Base-by-base conservation (phyloP, 2,797 vertebrate species). In the Poeciliopsis gracilis region DNA sequence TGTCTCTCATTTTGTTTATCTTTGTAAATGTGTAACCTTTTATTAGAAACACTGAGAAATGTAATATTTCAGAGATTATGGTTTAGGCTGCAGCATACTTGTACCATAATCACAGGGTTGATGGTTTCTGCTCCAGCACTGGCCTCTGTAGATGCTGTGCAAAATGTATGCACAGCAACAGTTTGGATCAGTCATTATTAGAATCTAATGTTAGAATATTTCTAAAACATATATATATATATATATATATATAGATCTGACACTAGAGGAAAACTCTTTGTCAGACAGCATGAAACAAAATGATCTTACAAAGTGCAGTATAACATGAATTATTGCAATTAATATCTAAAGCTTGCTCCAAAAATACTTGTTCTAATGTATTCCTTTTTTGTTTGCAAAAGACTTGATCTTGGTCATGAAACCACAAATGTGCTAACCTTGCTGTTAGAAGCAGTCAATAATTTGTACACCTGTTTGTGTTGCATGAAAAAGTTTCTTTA, bases 381-480 rank as follows among this genome's bases (percentile, higher is more conserved):
- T 8, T 12, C 25, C 7, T n/a, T n/a, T 41, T 73, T 55, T 45
- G 11, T 28, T 30, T 57, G n/a, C 18, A 57, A 75, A 74, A 55
- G 30, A 16, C 55, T n/a, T 57, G 53, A 28, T 28, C n/a, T 74
- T 38, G 20, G 25, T 43, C 13, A 59, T 28, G 12, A 61, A 45
- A 45, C 38, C 10, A 16, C 25, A 59, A 75, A 75, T 30, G 53
- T 75, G 53, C 53, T 46, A 30, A 61, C 53, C 55, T 41, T 18
- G 4, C 49, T 38, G 16, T 18, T 61, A 61, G 12, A 76, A 28
- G 30, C 61, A 76, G 75, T 13, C 2, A 53, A 38, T 28, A 13
- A 28, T 46, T n/a, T 63, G 43, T 79, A 41, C 77, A 73, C 53
- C 82, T 85, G 57, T 43, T 36, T 80, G 25, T 51, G 15, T 16